Evolutionary conservation across 1,140 invertebrate genomes (phyloP).

Genomic region (Magallana angulata): DNA sequence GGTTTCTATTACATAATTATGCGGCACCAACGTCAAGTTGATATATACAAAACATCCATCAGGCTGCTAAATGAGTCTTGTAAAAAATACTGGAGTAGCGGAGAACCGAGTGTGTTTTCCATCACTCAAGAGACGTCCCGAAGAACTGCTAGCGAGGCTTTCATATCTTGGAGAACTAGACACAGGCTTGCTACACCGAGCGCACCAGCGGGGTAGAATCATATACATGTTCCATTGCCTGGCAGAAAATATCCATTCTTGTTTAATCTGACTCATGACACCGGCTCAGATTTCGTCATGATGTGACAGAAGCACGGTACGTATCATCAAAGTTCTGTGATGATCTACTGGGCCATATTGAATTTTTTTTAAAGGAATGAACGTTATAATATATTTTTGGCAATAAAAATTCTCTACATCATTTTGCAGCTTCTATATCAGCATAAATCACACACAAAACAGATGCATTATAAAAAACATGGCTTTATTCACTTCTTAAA

Average conservation of each 20-base stretch:
- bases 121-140: conserved; percentile 27
- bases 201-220: conserved; percentile 14
- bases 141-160: conserved; percentile 5
- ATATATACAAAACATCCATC: conserved; percentile 36
- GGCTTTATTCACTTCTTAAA: conserved; percentile 1
- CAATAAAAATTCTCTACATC: too few species aligned
- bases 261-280: conserved; percentile 7
- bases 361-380: too few species aligned
- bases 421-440: too few species aligned
- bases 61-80: conserved; percentile 31
- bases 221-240: neutral
- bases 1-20: conserved; percentile 36
- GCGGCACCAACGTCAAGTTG: conserved; percentile 33
- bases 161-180: conserved; percentile 27
- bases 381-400: too few species aligned
- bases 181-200: neutral
- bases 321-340: too few species aligned
- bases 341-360: too few species aligned
- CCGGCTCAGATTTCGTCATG: neutral
- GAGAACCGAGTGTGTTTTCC: conserved; percentile 32
- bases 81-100: conserved; percentile 34
- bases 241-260: conserved; percentile 28
- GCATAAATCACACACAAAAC: neutral
- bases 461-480: conserved; percentile 1
- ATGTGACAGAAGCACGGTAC: neutral